Evolutionary conservation across 2,113 vertebrate species (phyloP).

Genomic region (Serilophus lunatus): DNA sequence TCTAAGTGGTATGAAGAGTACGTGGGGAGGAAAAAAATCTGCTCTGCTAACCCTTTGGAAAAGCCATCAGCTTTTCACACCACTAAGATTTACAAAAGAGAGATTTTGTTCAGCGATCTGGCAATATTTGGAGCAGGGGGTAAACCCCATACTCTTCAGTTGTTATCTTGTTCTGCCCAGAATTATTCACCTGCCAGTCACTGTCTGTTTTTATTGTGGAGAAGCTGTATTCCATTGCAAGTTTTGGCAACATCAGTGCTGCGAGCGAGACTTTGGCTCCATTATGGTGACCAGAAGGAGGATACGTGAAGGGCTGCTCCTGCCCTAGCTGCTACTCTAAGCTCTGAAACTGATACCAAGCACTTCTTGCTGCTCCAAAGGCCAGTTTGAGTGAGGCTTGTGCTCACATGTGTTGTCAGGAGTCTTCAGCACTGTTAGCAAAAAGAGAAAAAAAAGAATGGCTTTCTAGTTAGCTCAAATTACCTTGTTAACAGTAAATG

Average conservation of each 20-base stretch:
- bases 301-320: background rate
- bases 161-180: background rate
- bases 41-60: fast-evolving
- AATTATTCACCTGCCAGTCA: background rate
- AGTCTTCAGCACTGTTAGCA: background rate
- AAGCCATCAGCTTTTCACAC: background rate
- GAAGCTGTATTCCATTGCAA: background rate
- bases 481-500: slow-evolving; percentile 34
- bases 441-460: background rate
- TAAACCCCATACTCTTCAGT: background rate
- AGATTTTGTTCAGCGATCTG: background rate
- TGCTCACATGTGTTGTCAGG: background rate
- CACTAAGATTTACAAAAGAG: background rate
- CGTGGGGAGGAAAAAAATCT: background rate
- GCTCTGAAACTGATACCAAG: background rate
- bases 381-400: background rate
- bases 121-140: background rate
- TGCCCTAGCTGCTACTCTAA: background rate
- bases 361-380: background rate
- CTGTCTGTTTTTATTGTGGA: background rate
- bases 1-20: background rate
- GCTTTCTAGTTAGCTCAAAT: slow-evolving; percentile 50
- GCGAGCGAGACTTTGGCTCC: background rate
- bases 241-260: background rate
- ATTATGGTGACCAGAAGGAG: background rate